Base-by-base conservation (phyloP, 1,140 invertebrate species). In the Lepeophtheirus salmonis region DNA sequence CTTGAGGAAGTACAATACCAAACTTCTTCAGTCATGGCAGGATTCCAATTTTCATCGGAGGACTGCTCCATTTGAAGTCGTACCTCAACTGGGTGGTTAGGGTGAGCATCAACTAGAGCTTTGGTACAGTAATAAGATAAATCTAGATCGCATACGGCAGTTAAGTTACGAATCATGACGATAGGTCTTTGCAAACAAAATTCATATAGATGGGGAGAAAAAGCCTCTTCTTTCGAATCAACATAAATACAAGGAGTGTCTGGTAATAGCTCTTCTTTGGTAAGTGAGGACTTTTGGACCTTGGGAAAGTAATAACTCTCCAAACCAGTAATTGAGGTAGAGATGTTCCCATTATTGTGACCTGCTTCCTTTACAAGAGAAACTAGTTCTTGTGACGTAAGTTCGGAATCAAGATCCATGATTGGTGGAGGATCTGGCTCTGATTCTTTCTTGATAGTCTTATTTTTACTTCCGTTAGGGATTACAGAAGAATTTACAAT, bases 121-220 rank as follows among this genome's bases (percentile, higher is more conserved):
- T 97, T 97, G 0, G 95, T 98, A 2, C 92, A 97, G 74, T 97
- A 98, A 2, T 97, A 76, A 17, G 90, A 89, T 20, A 98, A 76
- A 76, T 98, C 79, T 30, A 97, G 75, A 74, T 95, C 94, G 2
- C 96, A 74, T 18, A 88, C 89, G 17, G 84, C 83, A 21, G 89
- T 89, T 58, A 97, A 76, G 13, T 89, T 89, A 63, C 92, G 78
- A 51, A 98, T 83, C 16, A 97, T 89, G 26, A 90, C 90, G 66
- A 96, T 94, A 0, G 90, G 89, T 73, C 95, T 86, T 66, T 90
- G 89, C 6, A 97, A 75, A 70, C 92, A 97, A 72, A 95, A 97
- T 67, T 97, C 90, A 70, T 97, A 91, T 12, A 98, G 72, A 67
- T 96, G 87, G 6, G 86, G 83, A 66, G 88, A 89, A 69, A 94